phyloP scores from a whole-genome alignment of 2,113 vertebrate species.

The Spea multiplicata region DNA sequence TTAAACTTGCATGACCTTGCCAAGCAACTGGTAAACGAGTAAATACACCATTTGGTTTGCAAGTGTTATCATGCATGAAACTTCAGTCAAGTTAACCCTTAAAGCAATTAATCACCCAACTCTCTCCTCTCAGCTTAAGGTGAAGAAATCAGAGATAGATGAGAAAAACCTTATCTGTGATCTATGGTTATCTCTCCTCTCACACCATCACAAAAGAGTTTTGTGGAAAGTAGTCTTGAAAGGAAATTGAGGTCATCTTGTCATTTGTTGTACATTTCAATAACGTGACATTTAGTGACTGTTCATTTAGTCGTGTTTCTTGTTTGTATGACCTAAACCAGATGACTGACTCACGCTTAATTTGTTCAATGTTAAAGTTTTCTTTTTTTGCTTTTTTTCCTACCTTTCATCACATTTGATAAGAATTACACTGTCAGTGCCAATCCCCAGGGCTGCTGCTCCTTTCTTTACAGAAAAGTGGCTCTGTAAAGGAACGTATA shows the following conservation, averaged over 20 bases:
- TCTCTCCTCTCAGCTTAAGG: no score
- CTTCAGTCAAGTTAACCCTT: no score
- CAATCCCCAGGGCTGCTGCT: conserved; percentile 93
- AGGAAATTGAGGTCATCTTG: conserved; percentile 31
- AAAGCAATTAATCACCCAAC: no score
- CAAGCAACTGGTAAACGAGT: no score
- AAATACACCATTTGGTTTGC: no score
- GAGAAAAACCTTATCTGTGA: background rate
- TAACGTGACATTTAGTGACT: conserved; percentile 12
- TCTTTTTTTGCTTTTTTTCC: conserved; percentile 38
- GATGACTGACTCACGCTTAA: conserved; percentile 22
- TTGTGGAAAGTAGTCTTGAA: background rate
- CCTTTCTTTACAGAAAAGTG: conserved; percentile 99
- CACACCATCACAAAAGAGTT: conserved; percentile 7
- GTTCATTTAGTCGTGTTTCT: background rate
- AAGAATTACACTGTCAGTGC: conserved; percentile 96
- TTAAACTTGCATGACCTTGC: no score
- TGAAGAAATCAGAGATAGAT: background rate
- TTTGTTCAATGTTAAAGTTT: conserved; percentile 22
- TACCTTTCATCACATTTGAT: conserved; percentile 96
- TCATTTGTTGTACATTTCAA: conserved; percentile 9
- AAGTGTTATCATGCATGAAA: no score
- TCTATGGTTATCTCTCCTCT: conserved; percentile 29
- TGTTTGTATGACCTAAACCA: conserved; percentile 17
- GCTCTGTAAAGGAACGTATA: conserved; percentile 73